These are phyloP conservation scores for Holothuria leucospilota DNA, from an alignment of 53 echinoderm and acorn worm species.

Conservation along the genomic window DNA sequence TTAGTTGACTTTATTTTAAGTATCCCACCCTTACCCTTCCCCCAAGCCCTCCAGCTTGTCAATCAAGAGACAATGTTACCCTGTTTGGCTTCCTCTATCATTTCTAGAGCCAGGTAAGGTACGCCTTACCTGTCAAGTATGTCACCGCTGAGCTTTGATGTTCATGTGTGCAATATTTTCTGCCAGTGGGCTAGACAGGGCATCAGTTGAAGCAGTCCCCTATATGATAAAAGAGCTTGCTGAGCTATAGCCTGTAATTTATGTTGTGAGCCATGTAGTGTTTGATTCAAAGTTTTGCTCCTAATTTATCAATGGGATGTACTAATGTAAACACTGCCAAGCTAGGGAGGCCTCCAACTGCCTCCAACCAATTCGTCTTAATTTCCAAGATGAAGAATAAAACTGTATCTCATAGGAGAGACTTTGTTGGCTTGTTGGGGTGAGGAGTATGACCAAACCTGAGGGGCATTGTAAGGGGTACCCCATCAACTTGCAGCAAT, in stretches of 20 bases:
- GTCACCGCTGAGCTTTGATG: conserved; percentile 38
- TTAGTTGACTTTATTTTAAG: too few species aligned
- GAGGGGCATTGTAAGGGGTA: too few species aligned
- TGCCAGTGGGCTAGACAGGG: background rate
- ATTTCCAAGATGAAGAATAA: conserved; percentile 37
- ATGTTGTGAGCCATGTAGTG: conserved; percentile 12
- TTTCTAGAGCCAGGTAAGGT: conserved; percentile 10
- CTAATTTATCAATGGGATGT: conserved; percentile 46
- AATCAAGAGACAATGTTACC: conserved; percentile 21
- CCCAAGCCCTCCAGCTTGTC: background rate
- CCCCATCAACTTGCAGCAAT: too few species aligned
- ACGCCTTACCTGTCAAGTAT: conserved; percentile 2
- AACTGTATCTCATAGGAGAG: background rate
- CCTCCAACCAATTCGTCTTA: conserved; percentile 35
- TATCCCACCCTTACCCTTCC: too few species aligned
- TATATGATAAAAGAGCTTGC: conserved; percentile 21
- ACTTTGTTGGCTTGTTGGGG: too few species aligned
- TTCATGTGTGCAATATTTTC: conserved; percentile 33
- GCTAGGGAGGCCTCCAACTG: conserved; percentile 35
- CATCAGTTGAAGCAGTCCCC: background rate
- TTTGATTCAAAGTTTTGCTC: conserved; percentile 41
- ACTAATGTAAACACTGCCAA: conserved; percentile 13
- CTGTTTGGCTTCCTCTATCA: background rate
- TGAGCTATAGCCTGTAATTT: conserved; percentile 26
- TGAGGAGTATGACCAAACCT: too few species aligned